A percentile compares a stretch with the other conserved stretches of the same genome.
Evolutionary conservation across 1,140 invertebrate genomes (phyloP).

Genomic region (Euura lappo): DNA sequence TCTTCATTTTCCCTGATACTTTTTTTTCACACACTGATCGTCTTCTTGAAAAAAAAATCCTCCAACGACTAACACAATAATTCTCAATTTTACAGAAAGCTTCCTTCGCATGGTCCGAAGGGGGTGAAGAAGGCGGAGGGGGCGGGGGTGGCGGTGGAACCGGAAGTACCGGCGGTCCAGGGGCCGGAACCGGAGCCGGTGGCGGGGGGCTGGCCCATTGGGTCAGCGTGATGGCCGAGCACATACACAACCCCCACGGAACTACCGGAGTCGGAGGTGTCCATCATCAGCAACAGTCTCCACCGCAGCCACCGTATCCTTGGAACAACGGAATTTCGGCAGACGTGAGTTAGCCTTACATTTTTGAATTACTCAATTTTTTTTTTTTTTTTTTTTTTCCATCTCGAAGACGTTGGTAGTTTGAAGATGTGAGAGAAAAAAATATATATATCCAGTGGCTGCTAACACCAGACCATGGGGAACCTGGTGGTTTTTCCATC

Average conservation of each 20-base stretch:
- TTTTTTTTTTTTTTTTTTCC: no score
- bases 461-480: no score
- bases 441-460: not conserved
- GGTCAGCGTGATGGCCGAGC: slow-evolving; percentile 73
- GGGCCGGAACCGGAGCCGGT: slow-evolving; percentile 45
- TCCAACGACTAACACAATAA: no score
- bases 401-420: not conserved
- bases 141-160: slow-evolving; percentile 44
- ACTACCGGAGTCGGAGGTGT: slow-evolving; percentile 49
- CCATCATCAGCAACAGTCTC: slow-evolving; percentile 58
- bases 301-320: slow-evolving; percentile 63
- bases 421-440: not conserved
- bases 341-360: slow-evolving; percentile 57
- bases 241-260: slow-evolving; percentile 66
- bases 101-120: slow-evolving; percentile 58
- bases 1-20: no score
- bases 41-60: no score
- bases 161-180: slow-evolving; percentile 43
- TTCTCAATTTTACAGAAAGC: slow-evolving; percentile 46
- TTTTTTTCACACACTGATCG: no score
- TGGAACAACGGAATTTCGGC: slow-evolving; percentile 65
- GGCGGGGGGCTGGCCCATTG: slow-evolving; percentile 66
- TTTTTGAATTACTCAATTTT: no score
- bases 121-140: slow-evolving; percentile 49
- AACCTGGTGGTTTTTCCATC: not conserved